Conservation (phyloP, 2,888 invertebrate genomes). For the Sinohyriopsis cumingii region DNA sequence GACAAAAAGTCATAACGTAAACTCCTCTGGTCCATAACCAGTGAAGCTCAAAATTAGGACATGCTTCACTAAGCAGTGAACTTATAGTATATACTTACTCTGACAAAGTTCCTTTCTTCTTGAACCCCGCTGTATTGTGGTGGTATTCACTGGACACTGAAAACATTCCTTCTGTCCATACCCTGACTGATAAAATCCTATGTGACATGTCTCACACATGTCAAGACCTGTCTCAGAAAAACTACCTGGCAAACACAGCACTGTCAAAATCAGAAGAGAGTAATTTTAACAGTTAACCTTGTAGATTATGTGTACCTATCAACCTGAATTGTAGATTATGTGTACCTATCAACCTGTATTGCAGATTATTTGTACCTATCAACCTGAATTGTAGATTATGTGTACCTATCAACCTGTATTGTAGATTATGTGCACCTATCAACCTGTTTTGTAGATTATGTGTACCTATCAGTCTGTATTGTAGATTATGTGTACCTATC, state of each 20-base stretch:
- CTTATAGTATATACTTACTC: conserved; percentile 69
- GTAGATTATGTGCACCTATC: too few species aligned
- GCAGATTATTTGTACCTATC: too few species aligned
- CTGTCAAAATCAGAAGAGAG: conserved; percentile 46
- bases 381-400: too few species aligned
- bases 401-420: too few species aligned
- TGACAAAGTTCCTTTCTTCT: conserved; percentile 74
- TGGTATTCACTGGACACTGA: conserved; percentile 67
- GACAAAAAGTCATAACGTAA: too few species aligned
- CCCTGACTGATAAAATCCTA: conserved; percentile 69
- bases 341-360: too few species aligned
- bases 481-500: too few species aligned
- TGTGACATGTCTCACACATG: conserved; percentile 71
- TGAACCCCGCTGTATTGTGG: conserved; percentile 71
- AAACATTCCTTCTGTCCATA: conserved; percentile 69
- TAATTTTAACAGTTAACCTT: background rate
- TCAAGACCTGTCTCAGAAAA: conserved; percentile 72
- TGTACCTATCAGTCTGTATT: too few species aligned
- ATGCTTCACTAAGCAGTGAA: background rate
- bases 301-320: too few species aligned
- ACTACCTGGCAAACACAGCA: conserved; percentile 72
- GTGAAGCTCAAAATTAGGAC: background rate
- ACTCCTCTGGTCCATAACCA: too few species aligned
- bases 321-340: too few species aligned
- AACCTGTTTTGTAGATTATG: too few species aligned